A percentile compares a stretch with the other conserved stretches of the same genome.
These are phyloP conservation scores for Phytoseiulus persimilis DNA, from an alignment of 2,888 invertebrate species.

Conservation along the genomic window DNA sequence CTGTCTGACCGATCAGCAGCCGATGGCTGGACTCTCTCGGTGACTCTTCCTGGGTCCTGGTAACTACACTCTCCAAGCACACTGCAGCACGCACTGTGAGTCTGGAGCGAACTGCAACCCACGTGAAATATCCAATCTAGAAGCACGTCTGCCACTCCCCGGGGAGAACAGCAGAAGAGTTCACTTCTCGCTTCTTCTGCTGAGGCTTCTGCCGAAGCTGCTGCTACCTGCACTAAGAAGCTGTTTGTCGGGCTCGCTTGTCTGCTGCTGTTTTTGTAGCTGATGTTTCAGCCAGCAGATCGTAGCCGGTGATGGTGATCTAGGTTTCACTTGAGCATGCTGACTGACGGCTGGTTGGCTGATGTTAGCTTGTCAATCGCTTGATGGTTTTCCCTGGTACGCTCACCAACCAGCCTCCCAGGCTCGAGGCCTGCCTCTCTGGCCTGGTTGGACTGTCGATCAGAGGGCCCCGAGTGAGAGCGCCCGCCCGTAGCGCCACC, in stretches of 20 bases:
- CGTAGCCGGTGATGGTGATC: neutral
- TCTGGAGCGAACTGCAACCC: neutral
- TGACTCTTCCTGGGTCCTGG: neutral
- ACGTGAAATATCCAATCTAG: neutral
- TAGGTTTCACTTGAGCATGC: neutral
- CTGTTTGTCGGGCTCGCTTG: neutral
- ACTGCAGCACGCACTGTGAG: neutral
- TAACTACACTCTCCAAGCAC: neutral
- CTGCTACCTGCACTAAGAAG: neutral
- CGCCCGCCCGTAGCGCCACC: neutral
- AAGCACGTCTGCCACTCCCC: neutral
- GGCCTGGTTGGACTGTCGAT: neutral
- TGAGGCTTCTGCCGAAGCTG: neutral
- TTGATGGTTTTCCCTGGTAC: neutral
- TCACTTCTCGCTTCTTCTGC: neutral
- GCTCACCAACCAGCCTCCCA: neutral
- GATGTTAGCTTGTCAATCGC: neutral
- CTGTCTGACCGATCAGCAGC: neutral
- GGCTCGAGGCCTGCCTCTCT: constrained; percentile 5
- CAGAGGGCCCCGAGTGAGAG: neutral
- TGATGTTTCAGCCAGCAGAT: neutral
- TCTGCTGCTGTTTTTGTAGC: neutral
- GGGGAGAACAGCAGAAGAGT: neutral
- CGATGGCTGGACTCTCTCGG: neutral
- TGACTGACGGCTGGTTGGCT: neutral